Base-by-base conservation (phyloP, 2,113 vertebrate genomes). In the Eupsittula cactorum region DNA sequence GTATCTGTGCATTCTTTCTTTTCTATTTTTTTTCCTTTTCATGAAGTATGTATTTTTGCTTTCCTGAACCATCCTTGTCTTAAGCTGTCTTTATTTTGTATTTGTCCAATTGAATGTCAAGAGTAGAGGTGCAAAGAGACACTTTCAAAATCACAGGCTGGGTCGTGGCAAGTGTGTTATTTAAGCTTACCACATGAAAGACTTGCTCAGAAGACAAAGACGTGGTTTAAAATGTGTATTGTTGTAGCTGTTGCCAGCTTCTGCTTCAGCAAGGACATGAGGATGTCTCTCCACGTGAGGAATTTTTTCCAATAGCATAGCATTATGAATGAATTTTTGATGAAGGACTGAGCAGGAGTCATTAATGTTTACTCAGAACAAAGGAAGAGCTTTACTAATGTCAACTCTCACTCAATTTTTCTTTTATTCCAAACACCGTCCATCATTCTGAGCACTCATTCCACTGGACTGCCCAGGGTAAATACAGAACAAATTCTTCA, bases 311-410 rank as follows among this genome's bases (percentile, higher is more conserved):
- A 62, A 39, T 65, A 87, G 42, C 11, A 52, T 35, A 64, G 19
- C 24, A 68, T 92, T 91, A 52, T 73, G 65, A 82, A 89, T 69
- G 42, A 64, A 67, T 78, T 91, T 95, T 78, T 91, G 78, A 89
- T 93, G 69, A 73, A 93, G 91, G 35, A 52, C 74, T 79, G 55
- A 79, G 47, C 39, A 68, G 81, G 35, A 92, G 8, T 77, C 50
- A 52, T 93, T 86, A 78, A 86, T 95, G 89, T 37, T 91, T 35
- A 81, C 47, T 69, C 3, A 13, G 60, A 92, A 89, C 33, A 89
- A 78, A 91, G 88, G 73, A 80, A 79, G 41, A 83, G 33, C 52
- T 91, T 78, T 37, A 52, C 64, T 78, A 44, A 68, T 91, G 64
- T 85, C 47, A 84, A 14, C 35, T 68, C 33, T 88, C 24, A 13